These are phyloP conservation scores for Mycetomoellerius zeteki DNA, from an alignment of 1,140 invertebrate genomes.

Conservation along the genomic window DNA sequence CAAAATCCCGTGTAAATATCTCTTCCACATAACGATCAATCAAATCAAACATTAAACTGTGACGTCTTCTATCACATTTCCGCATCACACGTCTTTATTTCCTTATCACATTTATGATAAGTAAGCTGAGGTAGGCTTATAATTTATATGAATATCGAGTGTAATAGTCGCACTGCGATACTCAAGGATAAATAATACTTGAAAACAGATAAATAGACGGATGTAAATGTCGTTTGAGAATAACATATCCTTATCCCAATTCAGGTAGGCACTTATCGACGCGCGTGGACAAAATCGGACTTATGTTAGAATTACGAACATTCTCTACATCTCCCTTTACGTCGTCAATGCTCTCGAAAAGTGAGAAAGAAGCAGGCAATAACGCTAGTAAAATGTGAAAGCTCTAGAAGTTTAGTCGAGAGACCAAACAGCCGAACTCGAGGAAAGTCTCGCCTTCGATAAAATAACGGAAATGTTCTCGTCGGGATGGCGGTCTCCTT, in stretches of 20 bases:
- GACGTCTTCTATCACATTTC: background rate
- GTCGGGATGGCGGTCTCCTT: slow-evolving; percentile 24
- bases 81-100: too few relatives aligned
- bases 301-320: slow-evolving; percentile 18
- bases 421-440: slow-evolving; percentile 45
- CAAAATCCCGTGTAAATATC: background rate
- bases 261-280: background rate
- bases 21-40: background rate
- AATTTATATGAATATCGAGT: background rate
- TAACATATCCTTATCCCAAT: background rate
- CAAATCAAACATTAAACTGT: background rate
- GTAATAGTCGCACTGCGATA: background rate
- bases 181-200: background rate
- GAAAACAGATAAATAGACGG: background rate
- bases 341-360: slow-evolving; percentile 7
- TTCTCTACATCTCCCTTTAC: slow-evolving; percentile 37
- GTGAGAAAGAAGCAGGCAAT: slow-evolving; percentile 45
- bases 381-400: slow-evolving; percentile 61
- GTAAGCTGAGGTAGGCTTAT: background rate
- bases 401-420: slow-evolving; percentile 72
- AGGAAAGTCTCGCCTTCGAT: slow-evolving; percentile 20
- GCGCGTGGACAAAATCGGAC: slow-evolving; percentile 29
- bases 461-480: slow-evolving; percentile 67
- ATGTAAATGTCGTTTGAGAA: slow-evolving; percentile 1
- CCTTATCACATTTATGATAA: too few relatives aligned